A percentile compares a stretch with the other conserved stretches of the same genome.
These are phyloP conservation scores for Condylostylus longicornis DNA, from an alignment of 1,140 invertebrate species.

Conservation along the genomic window DNA sequence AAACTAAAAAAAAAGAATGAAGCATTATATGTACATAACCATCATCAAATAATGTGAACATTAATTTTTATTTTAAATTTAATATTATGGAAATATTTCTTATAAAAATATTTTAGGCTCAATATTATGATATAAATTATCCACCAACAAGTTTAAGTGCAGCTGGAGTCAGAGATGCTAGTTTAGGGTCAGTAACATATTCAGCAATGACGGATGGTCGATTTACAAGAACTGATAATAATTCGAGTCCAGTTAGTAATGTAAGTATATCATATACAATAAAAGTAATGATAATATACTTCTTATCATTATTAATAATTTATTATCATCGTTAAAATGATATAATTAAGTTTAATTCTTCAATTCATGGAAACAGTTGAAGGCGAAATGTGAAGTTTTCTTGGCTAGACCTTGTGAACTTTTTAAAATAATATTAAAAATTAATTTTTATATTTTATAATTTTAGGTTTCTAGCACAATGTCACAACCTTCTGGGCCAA, in stretches of 20 bases:
- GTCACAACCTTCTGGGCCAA: slow-evolving; percentile 46
- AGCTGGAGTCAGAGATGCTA: slow-evolving; percentile 44
- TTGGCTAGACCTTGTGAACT: background rate
- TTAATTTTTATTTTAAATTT: background rate
- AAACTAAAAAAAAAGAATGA: no score
- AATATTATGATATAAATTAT: slow-evolving; percentile 52
- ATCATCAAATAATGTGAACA: no score
- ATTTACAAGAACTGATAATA: slow-evolving; percentile 64
- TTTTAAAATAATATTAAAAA: background rate
- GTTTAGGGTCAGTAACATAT: slow-evolving; percentile 56
- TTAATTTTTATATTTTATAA: background rate
- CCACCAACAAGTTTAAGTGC: slow-evolving; percentile 43
- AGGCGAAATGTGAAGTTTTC: background rate
- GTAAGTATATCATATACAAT: slow-evolving; percentile 12
- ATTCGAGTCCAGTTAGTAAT: slow-evolving; percentile 56
- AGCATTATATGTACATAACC: no score
- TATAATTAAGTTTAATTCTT: background rate
- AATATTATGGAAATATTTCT: background rate
- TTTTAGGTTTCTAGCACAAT: slow-evolving; percentile 43
- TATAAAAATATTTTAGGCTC: background rate
- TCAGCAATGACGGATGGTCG: slow-evolving; percentile 54
- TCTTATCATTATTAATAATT: background rate
- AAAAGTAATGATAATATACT: background rate
- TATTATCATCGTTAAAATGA: background rate
- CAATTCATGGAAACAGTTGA: background rate